These are phyloP conservation scores for Dolichallabes microphthalmus DNA, from an alignment of 2,113 vertebrate genomes.

Conservation along the genomic window DNA sequence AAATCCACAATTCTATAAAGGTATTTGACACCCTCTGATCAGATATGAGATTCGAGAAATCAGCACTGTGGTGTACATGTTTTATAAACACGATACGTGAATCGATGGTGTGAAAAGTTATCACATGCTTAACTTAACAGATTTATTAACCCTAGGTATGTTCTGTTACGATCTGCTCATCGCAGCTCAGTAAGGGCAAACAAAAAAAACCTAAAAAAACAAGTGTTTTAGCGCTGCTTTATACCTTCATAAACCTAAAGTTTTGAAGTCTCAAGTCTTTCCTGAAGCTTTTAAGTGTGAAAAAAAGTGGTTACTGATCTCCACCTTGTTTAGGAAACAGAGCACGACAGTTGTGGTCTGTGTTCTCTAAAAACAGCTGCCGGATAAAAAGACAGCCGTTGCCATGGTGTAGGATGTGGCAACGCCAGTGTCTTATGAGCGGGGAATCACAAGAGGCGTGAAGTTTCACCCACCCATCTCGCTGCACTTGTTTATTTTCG, in stretches of 20 bases:
- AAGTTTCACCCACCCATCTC: neutral
- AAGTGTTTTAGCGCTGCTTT: neutral
- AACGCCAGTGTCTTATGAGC: constrained; percentile 13
- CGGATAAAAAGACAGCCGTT: constrained; percentile 4
- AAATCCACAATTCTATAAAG: neutral
- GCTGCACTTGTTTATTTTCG: neutral
- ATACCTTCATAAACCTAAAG: neutral
- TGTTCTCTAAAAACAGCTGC: constrained; percentile 11
- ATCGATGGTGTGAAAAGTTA: neutral
- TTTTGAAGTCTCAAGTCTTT: neutral
- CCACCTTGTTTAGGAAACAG: constrained; percentile 26
- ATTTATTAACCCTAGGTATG: neutral
- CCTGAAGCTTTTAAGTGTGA: neutral
- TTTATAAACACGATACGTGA: neutral
- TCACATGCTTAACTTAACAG: neutral
- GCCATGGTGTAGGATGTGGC: constrained; percentile 8
- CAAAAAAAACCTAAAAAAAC: too few relatives aligned
- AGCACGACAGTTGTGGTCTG: constrained; percentile 1
- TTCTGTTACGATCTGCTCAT: neutral
- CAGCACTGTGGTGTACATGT: neutral
- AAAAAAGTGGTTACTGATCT: neutral
- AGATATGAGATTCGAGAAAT: neutral
- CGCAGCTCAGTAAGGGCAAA: neutral
- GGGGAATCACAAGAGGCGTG: neutral
- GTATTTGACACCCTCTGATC: neutral